Evolutionary conservation across 2,113 vertebrate species (phyloP).

Genomic region (Tetrao urogallus): DNA sequence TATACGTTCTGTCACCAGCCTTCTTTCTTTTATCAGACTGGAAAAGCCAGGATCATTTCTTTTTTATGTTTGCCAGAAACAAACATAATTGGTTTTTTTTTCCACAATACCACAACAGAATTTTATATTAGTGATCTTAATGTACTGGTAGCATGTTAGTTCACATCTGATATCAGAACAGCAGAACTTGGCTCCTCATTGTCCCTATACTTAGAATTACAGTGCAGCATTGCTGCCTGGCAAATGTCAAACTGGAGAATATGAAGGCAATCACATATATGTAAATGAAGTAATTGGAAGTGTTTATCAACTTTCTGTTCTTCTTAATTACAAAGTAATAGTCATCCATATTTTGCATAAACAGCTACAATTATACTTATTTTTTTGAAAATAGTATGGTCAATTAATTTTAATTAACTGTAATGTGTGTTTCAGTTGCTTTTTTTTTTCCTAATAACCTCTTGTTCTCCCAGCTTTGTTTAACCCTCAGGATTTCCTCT

Average conservation of each 20-base stretch:
- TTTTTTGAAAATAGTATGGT: neutral
- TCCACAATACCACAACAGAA: neutral
- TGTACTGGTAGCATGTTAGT: neutral
- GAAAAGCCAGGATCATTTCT: neutral
- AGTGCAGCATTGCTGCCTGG: neutral
- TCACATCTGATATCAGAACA: neutral
- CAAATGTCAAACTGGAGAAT: neutral
- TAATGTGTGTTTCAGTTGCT: neutral
- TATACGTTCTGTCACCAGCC: neutral
- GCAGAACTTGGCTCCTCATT: neutral
- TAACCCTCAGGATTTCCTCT: neutral
- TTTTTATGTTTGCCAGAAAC: neutral
- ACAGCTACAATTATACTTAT: neutral
- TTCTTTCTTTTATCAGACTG: neutral
- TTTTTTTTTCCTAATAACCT: neutral
- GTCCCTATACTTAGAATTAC: neutral
- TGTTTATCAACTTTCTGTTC: neutral
- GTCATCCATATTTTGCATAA: constrained; percentile 3
- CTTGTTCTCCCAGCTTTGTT: neutral
- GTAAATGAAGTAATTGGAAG: neutral
- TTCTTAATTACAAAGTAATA: constrained; percentile 21
- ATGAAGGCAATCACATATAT: neutral
- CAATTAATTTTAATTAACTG: constrained; percentile 48
- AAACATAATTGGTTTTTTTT: neutral
- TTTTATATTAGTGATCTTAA: neutral